A percentile compares a stretch with the other conserved stretches of the same genome.
Conservation (phyloP, 2,888 invertebrate genomes). For the Mimachlamys varia region DNA sequence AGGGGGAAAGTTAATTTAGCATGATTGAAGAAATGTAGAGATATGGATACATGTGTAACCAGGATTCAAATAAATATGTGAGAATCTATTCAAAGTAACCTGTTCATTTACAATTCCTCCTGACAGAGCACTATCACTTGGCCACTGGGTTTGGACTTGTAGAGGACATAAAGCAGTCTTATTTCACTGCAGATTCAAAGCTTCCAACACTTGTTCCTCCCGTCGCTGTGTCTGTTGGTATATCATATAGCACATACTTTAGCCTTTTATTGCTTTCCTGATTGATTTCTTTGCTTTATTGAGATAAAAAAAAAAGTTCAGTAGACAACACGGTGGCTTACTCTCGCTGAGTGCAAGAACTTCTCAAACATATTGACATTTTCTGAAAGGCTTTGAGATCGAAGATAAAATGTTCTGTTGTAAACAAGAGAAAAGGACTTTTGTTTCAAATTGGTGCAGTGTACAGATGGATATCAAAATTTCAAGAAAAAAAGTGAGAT, state of each 20-base stretch:
- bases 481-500: neutral
- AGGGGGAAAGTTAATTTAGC: too few species aligned
- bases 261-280: neutral
- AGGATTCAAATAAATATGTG: too few species aligned
- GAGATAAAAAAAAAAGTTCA: neutral
- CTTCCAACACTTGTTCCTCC: neutral
- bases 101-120: too few species aligned
- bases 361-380: neutral
- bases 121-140: too few species aligned
- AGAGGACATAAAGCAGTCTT: neutral
- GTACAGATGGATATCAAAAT: too few species aligned
- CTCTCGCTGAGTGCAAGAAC: neutral
- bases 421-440: neutral
- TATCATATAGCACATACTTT: neutral
- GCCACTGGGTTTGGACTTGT: too few species aligned
- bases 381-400: neutral
- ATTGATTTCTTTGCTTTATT: conserved; percentile 26
- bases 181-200: neutral
- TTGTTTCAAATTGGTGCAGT: too few species aligned
- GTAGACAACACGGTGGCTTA: neutral
- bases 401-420: neutral
- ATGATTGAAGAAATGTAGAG: too few species aligned
- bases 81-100: too few species aligned
- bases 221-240: neutral
- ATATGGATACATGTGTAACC: too few species aligned